Evolutionary conservation across 2,888 invertebrate genomes (phyloP), one percentile per base, ranked within the genome.

Genomic region (Lapara coniferarum): DNA sequence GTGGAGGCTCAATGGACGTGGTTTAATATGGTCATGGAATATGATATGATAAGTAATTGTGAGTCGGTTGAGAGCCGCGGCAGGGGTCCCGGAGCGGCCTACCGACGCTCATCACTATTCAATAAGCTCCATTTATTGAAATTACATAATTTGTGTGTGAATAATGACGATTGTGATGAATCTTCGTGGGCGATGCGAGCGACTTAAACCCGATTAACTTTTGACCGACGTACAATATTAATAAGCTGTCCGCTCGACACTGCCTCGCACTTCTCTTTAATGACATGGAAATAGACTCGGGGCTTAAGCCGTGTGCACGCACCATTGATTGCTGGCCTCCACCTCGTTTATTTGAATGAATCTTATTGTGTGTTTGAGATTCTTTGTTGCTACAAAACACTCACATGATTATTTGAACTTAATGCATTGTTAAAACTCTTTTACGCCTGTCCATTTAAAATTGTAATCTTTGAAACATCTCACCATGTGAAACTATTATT

Each of bases 131-230:
- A 92, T 93, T 93, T 93, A 93, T 93, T 93, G 93, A 93, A 93
- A 93, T 93, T 93, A 93, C 91, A 92, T 93, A 93, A 93, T 93
- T 93, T 92, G 93, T 93, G 91, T 93, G 93, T 93, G 93, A 93
- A 93, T 93, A 91, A 93, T 93, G 93, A 93, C 91, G 92, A 91
- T 86, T 92, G 92, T 93, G 93, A 93, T 93, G 92, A 90, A 93
- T 93, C 92, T 91, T 92, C 92, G 92, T 93, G 92, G 93, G 93
- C 92, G 92, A 92, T 91, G 86, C 89, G 88, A 89, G 87, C 84
- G 92, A 90, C 92, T 92, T 92, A 91, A 89, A 91, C 90, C 90
- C 93, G 93, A 91, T 93, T 93, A 92, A 93, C 93, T 89, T 93
- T 93, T 93, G 93, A 93, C 93, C 92, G 92, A 80, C 78, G 81